Percentiles rank a stretch among this genome's conserved stretches.
phyloP scores from a whole-genome alignment of 1,140 invertebrate genomes.

The Pogonomyrmex barbatus region DNA sequence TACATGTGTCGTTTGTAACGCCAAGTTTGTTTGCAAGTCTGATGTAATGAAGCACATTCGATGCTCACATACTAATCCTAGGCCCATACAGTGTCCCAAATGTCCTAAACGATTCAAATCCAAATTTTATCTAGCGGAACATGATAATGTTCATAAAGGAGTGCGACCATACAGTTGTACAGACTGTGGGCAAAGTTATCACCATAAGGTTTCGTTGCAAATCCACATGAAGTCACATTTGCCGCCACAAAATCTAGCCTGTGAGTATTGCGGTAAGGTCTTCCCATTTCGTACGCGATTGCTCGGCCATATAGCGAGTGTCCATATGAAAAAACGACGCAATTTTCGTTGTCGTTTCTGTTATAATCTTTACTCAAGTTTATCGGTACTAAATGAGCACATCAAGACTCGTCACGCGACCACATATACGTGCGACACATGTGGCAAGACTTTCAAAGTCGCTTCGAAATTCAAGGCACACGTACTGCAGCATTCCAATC shows the following conservation, averaged over 20 bases:
- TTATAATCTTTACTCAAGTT: slow-evolving; percentile 85
- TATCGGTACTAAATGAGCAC: slow-evolving; percentile 84
- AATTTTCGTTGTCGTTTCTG: slow-evolving; percentile 85
- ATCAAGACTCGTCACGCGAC: slow-evolving; percentile 84
- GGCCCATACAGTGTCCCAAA: slow-evolving; percentile 84
- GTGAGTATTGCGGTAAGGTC: slow-evolving; percentile 85
- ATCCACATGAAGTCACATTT: slow-evolving; percentile 85
- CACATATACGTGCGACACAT: slow-evolving; percentile 84
- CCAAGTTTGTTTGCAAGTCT: slow-evolving; percentile 85
- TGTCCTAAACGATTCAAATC: slow-evolving; percentile 85
- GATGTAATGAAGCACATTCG: slow-evolving; percentile 86
- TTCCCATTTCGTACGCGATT: slow-evolving; percentile 84
- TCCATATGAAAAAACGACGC: slow-evolving; percentile 84
- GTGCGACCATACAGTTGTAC: slow-evolving; percentile 83
- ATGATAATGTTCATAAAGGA: slow-evolving; percentile 85
- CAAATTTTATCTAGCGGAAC: slow-evolving; percentile 84
- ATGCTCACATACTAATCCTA: slow-evolving; percentile 85
- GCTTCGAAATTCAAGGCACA: slow-evolving; percentile 84
- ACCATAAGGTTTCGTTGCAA: slow-evolving; percentile 85
- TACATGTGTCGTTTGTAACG: slow-evolving; percentile 89
- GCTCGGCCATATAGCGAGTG: slow-evolving; percentile 84
- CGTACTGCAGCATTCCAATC: slow-evolving; percentile 84
- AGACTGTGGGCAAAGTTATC: slow-evolving; percentile 84
- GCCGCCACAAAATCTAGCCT: slow-evolving; percentile 84
- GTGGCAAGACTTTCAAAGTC: slow-evolving; percentile 84